Base-by-base conservation (phyloP, 2,888 invertebrate species). In the Ephialtes manifestator region DNA sequence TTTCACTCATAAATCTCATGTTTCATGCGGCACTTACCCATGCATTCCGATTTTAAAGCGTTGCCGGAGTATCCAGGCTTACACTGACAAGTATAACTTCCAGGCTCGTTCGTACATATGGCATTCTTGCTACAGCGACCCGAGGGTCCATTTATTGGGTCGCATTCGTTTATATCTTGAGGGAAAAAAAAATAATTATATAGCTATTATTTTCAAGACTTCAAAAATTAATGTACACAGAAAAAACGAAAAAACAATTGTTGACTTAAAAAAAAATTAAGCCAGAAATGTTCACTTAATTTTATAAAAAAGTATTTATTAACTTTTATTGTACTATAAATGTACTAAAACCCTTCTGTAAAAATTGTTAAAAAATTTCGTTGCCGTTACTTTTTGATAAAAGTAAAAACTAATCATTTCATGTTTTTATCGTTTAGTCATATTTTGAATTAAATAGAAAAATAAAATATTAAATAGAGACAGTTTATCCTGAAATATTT, bases 111-210 rank as follows among this genome's bases (percentile, higher is more conserved):
- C 15, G 96, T 96, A 91, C 98, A 98, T 11, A 96, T 94, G 8
- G 98, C 97, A 91, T 98, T 97, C 86, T 95, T 95, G n/a, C 98
- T 98, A 93, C 98, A 98, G 88, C 97, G 96, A 72, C 98, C 98
- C 68, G 96, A 97, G 0, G 97, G 96, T 39, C 97, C 97, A 87
- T 97, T 96, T 28, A 96, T 94, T 74, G 95, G 94, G 91, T 98
- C 97, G 92, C 99, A 99, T 95, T 99, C 99, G 93, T 99, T 96
- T 87, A 99, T 97, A 94, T 99, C 99, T 96, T 85, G 75, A 80
- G 83, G 84, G 75, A 55, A 81, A 77, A 18, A 70, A 39, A 39
- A 8, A 10, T 39, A 39, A 39, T 35, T 35, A 35, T 35, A 4
- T 35, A 35, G 35, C 18, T 15, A 31, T 51, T 63, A 24, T 51